Percentiles rank a stretch among this genome's conserved stretches.
phyloP scores from a whole-genome alignment of 2,888 invertebrate species.

The Acanthosoma haemorrhoidale region DNA sequence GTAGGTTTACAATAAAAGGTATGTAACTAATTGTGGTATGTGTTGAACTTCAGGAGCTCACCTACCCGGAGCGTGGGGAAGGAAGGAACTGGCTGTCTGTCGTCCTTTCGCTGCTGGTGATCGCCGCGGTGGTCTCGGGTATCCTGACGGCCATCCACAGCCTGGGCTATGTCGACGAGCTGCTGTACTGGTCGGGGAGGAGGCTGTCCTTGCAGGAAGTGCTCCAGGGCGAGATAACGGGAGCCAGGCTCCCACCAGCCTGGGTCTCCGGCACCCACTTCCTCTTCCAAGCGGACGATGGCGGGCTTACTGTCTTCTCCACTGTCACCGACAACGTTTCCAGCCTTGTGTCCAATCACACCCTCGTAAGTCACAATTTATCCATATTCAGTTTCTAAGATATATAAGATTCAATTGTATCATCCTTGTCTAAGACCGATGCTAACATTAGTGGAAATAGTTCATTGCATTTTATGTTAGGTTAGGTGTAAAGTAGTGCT shows the following conservation, averaged over 20 bases:
- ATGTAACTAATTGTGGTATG: too few species aligned
- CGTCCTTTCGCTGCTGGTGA: slow-evolving; percentile 78
- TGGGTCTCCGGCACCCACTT: slow-evolving; percentile 79
- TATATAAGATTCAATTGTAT: too few species aligned
- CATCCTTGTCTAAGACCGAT: too few species aligned
- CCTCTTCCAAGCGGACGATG: slow-evolving; percentile 82
- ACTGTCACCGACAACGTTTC: slow-evolving; percentile 72
- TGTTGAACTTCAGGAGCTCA: slow-evolving; percentile 59
- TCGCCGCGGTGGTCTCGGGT: slow-evolving; percentile 78
- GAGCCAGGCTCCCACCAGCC: slow-evolving; percentile 67
- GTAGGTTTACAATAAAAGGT: too few species aligned
- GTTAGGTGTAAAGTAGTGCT: too few species aligned
- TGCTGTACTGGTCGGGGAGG: slow-evolving; percentile 81
- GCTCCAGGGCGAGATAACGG: slow-evolving; percentile 66
- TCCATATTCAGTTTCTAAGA: too few species aligned
- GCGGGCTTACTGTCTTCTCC: slow-evolving; percentile 71
- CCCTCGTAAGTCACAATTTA: slow-evolving; percentile 59
- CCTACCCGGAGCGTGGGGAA: slow-evolving; percentile 62
- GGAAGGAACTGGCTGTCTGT: slow-evolving; percentile 88
- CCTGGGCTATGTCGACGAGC: slow-evolving; percentile 83
- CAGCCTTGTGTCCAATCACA: slow-evolving; percentile 79
- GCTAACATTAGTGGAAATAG: too few species aligned
- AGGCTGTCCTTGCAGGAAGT: slow-evolving; percentile 81
- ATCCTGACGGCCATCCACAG: slow-evolving; percentile 84
- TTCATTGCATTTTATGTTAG: too few species aligned